Evolutionary conservation across 2,888 invertebrate species (phyloP).

Genomic region (Hyles lineata): DNA sequence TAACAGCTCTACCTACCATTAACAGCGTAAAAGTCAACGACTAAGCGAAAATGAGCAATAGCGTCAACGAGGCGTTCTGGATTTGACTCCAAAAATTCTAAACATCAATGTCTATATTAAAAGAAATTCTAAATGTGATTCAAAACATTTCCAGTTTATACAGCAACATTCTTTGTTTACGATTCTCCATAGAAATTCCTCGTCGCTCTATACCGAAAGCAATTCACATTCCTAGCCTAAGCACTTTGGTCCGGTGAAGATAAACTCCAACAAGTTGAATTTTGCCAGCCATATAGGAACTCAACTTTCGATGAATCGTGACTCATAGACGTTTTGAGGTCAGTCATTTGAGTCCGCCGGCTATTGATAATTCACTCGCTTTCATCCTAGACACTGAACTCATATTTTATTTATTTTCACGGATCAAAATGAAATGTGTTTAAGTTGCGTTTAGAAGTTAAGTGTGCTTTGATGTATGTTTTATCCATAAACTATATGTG

Average conservation of each 20-base stretch:
- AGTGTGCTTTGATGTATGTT: no score
- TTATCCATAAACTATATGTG: no score
- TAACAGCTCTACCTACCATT: no score
- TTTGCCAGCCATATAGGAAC: slow-evolving; percentile 26
- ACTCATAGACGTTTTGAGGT: slow-evolving; percentile 37
- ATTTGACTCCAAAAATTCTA: no score
- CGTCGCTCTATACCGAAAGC: neutral
- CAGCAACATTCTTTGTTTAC: slow-evolving; percentile 21
- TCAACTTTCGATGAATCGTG: slow-evolving; percentile 48
- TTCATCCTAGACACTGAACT: slow-evolving; percentile 33
- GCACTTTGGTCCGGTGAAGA: neutral
- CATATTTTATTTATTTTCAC: neutral
- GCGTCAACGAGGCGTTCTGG: no score
- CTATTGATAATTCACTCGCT: slow-evolving; percentile 44
- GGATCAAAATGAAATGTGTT: no score
- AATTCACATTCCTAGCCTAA: neutral
- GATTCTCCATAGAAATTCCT: slow-evolving; percentile 16
- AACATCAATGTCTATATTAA: no score
- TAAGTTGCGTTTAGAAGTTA: no score
- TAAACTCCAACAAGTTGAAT: neutral
- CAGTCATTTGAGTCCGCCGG: slow-evolving; percentile 43
- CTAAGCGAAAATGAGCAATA: no score
- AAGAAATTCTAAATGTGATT: no score
- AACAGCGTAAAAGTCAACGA: no score
- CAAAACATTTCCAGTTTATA: slow-evolving; percentile 5